These are phyloP conservation scores for Tipula helvola DNA, from an alignment of 2,888 invertebrate genomes.

Conservation along the genomic window DNA sequence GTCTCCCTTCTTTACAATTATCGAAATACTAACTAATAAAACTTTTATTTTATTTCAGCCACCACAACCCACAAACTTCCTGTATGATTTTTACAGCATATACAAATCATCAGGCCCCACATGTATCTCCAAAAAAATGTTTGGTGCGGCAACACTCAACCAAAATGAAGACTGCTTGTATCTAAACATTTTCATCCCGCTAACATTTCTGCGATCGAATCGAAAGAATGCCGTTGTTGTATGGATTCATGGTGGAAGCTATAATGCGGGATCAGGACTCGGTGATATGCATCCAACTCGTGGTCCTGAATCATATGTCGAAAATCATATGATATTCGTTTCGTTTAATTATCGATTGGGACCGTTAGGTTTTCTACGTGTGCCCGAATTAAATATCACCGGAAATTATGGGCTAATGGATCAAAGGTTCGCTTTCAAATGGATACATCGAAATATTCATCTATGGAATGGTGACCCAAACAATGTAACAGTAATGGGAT, in stretches of 20 bases:
- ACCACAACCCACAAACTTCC: neutral
- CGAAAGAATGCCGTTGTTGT: constrained; percentile 29
- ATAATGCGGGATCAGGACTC: constrained; percentile 22
- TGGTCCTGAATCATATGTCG: neutral
- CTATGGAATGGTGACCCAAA: neutral
- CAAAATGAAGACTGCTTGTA: neutral
- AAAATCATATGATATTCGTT: neutral
- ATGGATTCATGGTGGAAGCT: constrained; percentile 34
- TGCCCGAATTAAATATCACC: neutral
- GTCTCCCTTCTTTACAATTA: too few relatives aligned
- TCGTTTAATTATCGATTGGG: constrained; percentile 31
- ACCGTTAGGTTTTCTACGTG: constrained; percentile 22
- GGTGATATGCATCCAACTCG: constrained; percentile 28
- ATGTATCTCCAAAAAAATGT: neutral
- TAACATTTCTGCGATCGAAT: neutral
- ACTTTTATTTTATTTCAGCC: neutral
- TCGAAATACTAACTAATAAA: neutral
- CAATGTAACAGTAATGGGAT: neutral
- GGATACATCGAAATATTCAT: neutral
- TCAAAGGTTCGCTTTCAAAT: neutral
- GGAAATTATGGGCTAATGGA: constrained; percentile 9
- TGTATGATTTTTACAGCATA: neutral
- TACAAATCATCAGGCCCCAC: neutral
- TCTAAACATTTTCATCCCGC: neutral
- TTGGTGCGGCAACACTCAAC: neutral